Percentiles rank a stretch among this genome's conserved stretches.
These are phyloP conservation scores for Acrocephalus arundinaceus DNA, from an alignment of 2,113 vertebrate species.

Conservation along the genomic window DNA sequence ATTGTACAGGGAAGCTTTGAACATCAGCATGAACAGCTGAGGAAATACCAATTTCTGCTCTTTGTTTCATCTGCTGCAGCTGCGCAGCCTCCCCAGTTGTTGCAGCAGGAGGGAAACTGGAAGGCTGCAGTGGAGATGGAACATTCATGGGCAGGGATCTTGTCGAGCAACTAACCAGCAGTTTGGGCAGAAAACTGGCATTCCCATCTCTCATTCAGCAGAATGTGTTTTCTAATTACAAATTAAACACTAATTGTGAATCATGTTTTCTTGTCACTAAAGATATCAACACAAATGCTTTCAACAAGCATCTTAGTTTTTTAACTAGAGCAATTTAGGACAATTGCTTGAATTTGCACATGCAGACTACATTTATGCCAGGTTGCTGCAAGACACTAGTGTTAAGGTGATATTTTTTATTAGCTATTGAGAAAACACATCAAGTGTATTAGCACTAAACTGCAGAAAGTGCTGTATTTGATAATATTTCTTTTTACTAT, in stretches of 20 bases:
- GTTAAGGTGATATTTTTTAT: background rate
- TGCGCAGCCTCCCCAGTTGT: background rate
- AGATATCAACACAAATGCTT: background rate
- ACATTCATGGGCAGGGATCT: background rate
- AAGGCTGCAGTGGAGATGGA: background rate
- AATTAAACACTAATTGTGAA: constrained; percentile 32
- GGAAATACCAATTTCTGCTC: background rate
- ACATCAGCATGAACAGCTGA: background rate
- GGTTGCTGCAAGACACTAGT: background rate
- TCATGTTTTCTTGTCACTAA: background rate
- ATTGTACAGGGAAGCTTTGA: background rate
- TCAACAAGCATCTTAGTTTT: constrained; percentile 29
- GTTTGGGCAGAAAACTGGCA: background rate
- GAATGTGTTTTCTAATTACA: constrained; percentile 46
- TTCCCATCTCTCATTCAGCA: background rate
- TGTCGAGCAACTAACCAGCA: background rate
- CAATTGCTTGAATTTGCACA: constrained; percentile 43
- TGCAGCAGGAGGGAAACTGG: background rate
- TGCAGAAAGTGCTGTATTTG: background rate
- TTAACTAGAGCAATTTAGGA: background rate
- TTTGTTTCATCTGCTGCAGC: background rate
- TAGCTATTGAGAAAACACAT: background rate
- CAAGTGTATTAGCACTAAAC: background rate
- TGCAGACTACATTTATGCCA: background rate
- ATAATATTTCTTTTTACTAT: background rate